phyloP scores from a whole-genome alignment of 2,797 vertebrate species.

The Fistularia tabacaria region DNA sequence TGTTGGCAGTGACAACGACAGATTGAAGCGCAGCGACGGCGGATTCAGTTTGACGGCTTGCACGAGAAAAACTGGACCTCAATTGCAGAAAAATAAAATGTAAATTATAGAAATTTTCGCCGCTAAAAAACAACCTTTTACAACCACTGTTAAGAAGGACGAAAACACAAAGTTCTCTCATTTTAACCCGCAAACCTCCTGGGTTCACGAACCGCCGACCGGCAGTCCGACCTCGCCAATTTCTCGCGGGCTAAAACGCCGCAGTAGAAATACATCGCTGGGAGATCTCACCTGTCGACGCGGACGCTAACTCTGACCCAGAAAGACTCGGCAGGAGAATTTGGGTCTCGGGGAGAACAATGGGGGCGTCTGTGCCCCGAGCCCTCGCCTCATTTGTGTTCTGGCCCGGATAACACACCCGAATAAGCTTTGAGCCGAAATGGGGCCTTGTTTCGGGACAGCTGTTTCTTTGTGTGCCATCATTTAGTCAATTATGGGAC shows the following conservation, averaged over 20 bases:
- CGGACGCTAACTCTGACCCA: slow-evolving; percentile 1
- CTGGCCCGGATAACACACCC: slow-evolving; percentile 17
- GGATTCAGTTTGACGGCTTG: no score
- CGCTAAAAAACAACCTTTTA: background rate
- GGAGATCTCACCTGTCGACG: slow-evolving; percentile 19
- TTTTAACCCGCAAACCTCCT: no score
- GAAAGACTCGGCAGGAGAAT: slow-evolving; percentile 25
- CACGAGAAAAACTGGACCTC: no score
- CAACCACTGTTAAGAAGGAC: background rate
- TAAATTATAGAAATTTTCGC: background rate
- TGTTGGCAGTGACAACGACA: no score
- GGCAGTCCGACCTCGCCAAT: no score
- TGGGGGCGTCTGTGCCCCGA: slow-evolving; percentile 13
- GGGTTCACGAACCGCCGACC: no score
- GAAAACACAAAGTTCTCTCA: background rate
- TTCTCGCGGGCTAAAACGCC: no score
- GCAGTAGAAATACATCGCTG: slow-evolving; percentile 1
- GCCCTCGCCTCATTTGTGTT: slow-evolving; percentile 20
- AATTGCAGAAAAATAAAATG: no score
- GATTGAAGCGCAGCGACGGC: no score
- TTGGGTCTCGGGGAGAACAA: slow-evolving; percentile 27
- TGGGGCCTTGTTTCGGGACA: slow-evolving; percentile 6
- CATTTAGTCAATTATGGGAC: slow-evolving; percentile 31
- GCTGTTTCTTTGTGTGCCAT: slow-evolving; percentile 7
- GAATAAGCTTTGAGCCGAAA: slow-evolving; percentile 8